These are phyloP conservation scores for Andrena fulva DNA, from an alignment of 2,888 invertebrate genomes.

Conservation along the genomic window DNA sequence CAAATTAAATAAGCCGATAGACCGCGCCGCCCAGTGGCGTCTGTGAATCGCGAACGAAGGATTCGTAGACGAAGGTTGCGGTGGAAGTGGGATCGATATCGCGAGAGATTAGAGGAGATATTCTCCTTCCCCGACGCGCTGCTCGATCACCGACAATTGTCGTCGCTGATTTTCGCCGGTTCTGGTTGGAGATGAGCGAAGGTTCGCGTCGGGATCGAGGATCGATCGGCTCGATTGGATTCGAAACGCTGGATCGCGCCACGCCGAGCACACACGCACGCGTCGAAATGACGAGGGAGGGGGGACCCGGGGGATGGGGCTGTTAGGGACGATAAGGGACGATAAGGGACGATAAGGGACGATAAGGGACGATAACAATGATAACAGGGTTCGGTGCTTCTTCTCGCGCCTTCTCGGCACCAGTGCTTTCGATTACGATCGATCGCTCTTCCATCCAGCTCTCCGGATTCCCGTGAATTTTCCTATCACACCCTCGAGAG, in stretches of 20 bases:
- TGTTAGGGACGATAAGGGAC: background rate
- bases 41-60: background rate
- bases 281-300: conserved; percentile 20
- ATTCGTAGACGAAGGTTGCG: background rate
- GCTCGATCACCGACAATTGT: background rate
- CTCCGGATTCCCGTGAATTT: background rate
- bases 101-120: background rate
- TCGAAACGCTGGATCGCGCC: conserved; percentile 6
- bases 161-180: background rate
- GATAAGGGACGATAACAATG: conserved; percentile 38
- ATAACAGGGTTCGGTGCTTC: conserved; percentile 41
- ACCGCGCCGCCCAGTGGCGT: background rate
- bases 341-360: conserved; percentile 23
- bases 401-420: conserved; percentile 16
- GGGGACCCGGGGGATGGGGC: no score
- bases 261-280: conserved; percentile 52
- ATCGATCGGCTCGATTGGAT: conserved; percentile 18
- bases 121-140: background rate
- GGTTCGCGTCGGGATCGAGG: background rate
- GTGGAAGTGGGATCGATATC: background rate
- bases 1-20: conserved; percentile 43
- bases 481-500: background rate
- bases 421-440: background rate
- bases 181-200: background rate
- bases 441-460: background rate